phyloP scores from a whole-genome alignment of 2,797 vertebrate genomes.

The Acrossocheilus fasciatus region DNA sequence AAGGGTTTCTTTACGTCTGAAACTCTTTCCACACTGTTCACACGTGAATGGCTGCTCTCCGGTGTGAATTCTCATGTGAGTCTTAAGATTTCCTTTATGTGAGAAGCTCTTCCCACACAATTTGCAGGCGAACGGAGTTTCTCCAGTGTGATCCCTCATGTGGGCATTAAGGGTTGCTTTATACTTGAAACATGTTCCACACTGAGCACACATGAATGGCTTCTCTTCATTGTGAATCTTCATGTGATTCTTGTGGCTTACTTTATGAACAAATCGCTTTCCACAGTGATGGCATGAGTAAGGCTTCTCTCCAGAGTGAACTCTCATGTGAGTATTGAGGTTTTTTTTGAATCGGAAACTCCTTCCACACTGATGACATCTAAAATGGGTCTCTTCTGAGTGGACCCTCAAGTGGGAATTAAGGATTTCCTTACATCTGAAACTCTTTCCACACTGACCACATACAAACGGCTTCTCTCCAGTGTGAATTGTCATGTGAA shows the following conservation, averaged over 20 bases:
- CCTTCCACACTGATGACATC: background rate
- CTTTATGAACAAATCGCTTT: background rate
- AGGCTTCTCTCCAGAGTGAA: background rate
- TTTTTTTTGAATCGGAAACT: background rate
- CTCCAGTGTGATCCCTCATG: background rate
- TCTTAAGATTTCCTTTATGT: conserved; percentile 7
- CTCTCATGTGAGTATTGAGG: background rate
- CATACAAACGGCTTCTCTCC: background rate
- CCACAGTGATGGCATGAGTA: background rate
- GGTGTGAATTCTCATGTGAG: conserved; percentile 7
- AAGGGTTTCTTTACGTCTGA: background rate
- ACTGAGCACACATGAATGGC: background rate
- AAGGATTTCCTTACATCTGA: background rate
- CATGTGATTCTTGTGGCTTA: conserved; percentile 5
- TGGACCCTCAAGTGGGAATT: background rate
- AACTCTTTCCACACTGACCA: background rate
- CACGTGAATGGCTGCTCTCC: background rate
- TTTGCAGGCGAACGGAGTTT: background rate
- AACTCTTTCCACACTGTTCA: background rate
- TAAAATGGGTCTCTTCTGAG: background rate
- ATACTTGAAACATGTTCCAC: background rate
- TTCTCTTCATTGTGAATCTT: background rate
- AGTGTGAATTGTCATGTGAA: background rate
- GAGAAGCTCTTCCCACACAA: background rate
- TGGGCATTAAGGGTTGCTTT: conserved; percentile 9